These are phyloP conservation scores for Rhagologus leucostigma DNA, from an alignment of 2,113 vertebrate species.

Conservation along the genomic window DNA sequence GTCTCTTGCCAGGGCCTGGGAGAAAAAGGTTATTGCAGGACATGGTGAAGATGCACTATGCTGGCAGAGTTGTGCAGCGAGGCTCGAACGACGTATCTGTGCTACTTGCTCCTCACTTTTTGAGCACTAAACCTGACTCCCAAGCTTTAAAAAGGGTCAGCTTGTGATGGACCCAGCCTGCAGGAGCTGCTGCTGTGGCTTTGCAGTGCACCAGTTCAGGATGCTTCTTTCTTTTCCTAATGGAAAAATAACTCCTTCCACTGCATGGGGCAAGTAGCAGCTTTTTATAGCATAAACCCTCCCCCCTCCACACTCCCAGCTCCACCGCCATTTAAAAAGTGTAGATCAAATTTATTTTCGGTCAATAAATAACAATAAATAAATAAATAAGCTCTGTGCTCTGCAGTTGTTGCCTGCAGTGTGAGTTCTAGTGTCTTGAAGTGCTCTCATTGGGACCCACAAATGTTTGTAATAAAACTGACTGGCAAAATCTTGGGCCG, in stretches of 20 bases:
- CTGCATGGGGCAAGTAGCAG: background rate
- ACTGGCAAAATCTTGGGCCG: background rate
- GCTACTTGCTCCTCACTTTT: background rate
- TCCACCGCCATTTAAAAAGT: background rate
- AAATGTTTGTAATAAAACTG: conserved; percentile 53
- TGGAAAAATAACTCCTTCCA: conserved; percentile 5
- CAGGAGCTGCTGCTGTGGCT: background rate
- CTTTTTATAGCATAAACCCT: background rate
- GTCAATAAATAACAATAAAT: conserved; percentile 47
- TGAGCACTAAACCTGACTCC: background rate
- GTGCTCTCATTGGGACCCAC: background rate
- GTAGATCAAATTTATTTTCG: conserved; percentile 42
- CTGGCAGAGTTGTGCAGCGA: background rate
- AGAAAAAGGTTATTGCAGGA: background rate
- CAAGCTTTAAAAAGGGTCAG: background rate
- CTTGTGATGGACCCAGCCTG: background rate
- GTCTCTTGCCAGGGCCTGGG: background rate
- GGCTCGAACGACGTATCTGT: background rate
- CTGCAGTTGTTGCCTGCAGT: background rate
- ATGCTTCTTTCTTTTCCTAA: background rate
- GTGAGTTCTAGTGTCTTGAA: background rate
- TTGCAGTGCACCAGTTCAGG: background rate
- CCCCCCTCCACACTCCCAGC: background rate
- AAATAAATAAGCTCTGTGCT: background rate
- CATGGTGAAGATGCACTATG: background rate